phyloP scores from a whole-genome alignment of 2,797 vertebrate species.

The Leptoclinus maculatus region DNA sequence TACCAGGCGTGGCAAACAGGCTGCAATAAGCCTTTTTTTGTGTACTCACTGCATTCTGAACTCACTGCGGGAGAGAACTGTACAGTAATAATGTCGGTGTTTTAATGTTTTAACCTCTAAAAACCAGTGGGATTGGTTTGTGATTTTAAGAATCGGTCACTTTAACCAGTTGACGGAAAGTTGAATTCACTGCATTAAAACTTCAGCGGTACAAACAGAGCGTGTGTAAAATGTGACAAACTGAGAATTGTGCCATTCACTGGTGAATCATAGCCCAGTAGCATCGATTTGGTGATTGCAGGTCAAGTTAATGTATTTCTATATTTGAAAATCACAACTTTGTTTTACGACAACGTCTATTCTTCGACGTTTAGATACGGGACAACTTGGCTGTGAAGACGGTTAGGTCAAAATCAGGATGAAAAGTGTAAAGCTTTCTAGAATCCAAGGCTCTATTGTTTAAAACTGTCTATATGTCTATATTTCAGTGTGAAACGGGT shows the following conservation, averaged over 20 bases:
- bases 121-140: background rate
- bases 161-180: background rate
- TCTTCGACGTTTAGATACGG: background rate
- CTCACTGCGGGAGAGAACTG: background rate
- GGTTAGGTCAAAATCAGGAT: background rate
- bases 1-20: conserved; percentile 38
- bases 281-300: background rate
- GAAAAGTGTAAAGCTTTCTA: background rate
- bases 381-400: background rate
- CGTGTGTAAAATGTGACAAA: background rate
- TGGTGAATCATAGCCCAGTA: background rate
- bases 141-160: background rate
- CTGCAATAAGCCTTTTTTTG: conserved; percentile 20
- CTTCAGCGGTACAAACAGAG: background rate
- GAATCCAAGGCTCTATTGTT: background rate
- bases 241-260: background rate
- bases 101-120: background rate
- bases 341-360: background rate
- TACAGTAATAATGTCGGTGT: background rate
- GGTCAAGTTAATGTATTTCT: background rate
- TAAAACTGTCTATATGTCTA: background rate
- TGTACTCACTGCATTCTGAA: background rate
- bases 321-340: background rate
- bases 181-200: background rate
- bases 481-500: background rate